Base-by-base conservation (phyloP, 37 sponge, comb jelly and placozoan species). In the Theonella swinhoei region DNA sequence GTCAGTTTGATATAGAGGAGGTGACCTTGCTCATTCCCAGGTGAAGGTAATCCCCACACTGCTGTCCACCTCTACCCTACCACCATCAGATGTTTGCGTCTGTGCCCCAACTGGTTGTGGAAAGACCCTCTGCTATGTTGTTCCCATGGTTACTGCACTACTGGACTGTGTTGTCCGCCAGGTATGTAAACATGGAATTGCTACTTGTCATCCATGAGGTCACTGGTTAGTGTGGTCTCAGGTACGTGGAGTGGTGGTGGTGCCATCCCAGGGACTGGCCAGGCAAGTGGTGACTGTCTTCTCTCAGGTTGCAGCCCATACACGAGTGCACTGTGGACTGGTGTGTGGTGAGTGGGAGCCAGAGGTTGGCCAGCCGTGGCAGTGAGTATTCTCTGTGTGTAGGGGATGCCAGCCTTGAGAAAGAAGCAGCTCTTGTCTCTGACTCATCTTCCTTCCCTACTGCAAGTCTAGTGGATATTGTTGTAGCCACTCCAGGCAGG, bases 71-170 rank as follows among this genome's bases (percentile, higher is more conserved):
- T 74, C 75, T 0, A 4, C 23, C 35, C 38, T 41, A 17, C 42
- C 40, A 0, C 94, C 97, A 0, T 59, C 38, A 31, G 98, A 97
- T 65, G 30, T 97, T 31, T 91, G 91, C 62, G 96, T 97, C 20
- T 92, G 91, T 72, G 93, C 98, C 4, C 98, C 98, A 8, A 97
- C 98, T 17, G 98, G 98, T 25, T 95, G 98, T 84, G 98, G 98
- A 7, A 97, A 97, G 76, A 97, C 98, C 0, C 86, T 97, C 23
- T 86, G 85, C 59, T 97, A 97, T 80, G 96, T 92, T 23, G 64
- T 97, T 0, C 98, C 98, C 30, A 88, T 97, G 0, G 70, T 90
- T 0, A 38, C 85, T 41, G 89, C 83, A 24, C 85, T 91, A n/a
- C 32, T 81, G 68, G 58, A 60, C 58, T 39, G 78, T 37, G 81